Conservation (phyloP, 1,140 invertebrate species). For the roundworm (Caenorhabditis elegans) region DNA sequence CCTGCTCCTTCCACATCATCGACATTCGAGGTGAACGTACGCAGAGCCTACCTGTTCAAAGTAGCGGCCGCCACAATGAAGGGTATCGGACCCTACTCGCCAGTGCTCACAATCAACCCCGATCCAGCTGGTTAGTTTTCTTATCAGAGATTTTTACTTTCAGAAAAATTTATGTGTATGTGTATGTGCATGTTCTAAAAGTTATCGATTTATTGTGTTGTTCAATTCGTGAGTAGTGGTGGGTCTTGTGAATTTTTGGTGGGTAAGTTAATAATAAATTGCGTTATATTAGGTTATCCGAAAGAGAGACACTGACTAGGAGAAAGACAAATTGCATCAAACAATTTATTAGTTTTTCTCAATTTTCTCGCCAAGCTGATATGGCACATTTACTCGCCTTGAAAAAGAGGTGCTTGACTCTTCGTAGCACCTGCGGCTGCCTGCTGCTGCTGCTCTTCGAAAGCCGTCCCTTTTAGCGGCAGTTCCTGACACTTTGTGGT, state of each 20-base stretch:
- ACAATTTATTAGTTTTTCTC: conserved; percentile 30
- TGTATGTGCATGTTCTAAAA: background rate
- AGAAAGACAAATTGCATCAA: background rate
- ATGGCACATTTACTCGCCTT: background rate
- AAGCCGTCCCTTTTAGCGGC: background rate
- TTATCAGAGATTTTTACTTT: too few relatives aligned
- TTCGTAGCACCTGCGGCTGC: conserved; percentile 1
- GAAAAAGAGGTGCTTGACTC: conserved; percentile 7
- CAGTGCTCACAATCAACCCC: conserved; percentile 52
- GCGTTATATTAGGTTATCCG: too few relatives aligned
- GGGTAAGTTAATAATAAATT: too few relatives aligned
- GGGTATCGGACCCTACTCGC: conserved; percentile 60
- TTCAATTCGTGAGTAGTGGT: too few relatives aligned
- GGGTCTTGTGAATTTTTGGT: too few relatives aligned
- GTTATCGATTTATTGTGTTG: too few relatives aligned
- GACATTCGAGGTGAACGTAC: conserved; percentile 54
- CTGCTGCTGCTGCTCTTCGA: background rate
- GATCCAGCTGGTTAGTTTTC: conserved; percentile 51
- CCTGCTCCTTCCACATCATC: background rate
- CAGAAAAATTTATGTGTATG: too few relatives aligned
- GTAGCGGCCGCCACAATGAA: conserved; percentile 63
- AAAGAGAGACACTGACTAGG: too few relatives aligned
- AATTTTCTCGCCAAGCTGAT: background rate
- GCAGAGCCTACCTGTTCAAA: conserved; percentile 56
- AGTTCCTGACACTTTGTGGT: too few relatives aligned